Base-by-base conservation (phyloP, 2,113 vertebrate genomes). In the Turdus rufiventris region DNA sequence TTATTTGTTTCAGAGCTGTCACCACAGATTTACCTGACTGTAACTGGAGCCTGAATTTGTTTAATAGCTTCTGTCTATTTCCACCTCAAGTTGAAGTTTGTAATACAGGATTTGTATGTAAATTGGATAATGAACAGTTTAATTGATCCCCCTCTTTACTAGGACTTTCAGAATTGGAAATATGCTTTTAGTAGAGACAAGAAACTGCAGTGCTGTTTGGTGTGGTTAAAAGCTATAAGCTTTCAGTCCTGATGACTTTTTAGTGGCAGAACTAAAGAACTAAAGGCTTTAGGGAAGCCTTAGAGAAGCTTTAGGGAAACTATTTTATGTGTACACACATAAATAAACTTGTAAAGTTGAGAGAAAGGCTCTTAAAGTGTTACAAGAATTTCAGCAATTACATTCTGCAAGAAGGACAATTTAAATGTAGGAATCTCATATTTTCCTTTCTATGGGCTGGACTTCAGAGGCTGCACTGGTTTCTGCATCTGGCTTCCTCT, bases 201-300 rank as follows among this genome's bases (percentile, higher is more conserved):
- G 95, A 97, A 81, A 53, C 93, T 25, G 24, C 82, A 83, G 3
- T 81, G 81, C 88, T 97, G 50, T 96, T 97, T 89, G 90, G 66
- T 95, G 83, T 94, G 87, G 58, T 54, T 67, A 53, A 93, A 96
- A 79, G 42, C 72, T 92, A 47, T 67, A 96, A 93, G 62, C 88
- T 83, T 96, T 97, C 65, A 79, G 89, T 97, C 94, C 71, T 95
- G 78, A 86, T 93, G 94, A 96, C 56, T 96, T 96, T 92, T 94
- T 68, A 86, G 61, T 97, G 91, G 88, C 38, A 38, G 10, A 38
- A 38, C 12, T 38, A 89, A 50, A 89, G 56, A 94, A 91, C 54
- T 81, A 75, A 96, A 94, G 84, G 45, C 83, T 96, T 95, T 89
- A 95, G 80, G 91, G 38, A 38, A 38, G 45, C 83, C 96, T 95